Percentiles rank a stretch among this genome's conserved stretches.
These are phyloP conservation scores for Alcedo quadribrachys DNA, from an alignment of 2,797 vertebrate species.

Conservation along the genomic window DNA sequence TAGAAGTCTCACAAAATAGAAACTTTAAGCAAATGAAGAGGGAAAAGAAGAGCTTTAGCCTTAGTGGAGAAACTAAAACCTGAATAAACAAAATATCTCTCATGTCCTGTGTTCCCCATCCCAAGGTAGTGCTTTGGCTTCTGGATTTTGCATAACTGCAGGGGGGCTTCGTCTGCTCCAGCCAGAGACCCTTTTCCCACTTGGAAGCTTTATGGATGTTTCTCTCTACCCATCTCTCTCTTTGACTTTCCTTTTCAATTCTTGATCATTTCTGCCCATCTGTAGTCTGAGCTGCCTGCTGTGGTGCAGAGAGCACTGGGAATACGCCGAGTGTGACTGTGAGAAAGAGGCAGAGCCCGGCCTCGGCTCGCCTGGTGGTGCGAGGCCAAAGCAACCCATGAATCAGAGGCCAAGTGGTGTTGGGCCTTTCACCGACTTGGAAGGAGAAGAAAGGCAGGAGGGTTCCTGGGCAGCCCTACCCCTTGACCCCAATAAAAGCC, in stretches of 20 bases:
- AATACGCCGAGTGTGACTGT: background rate
- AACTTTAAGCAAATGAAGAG: background rate
- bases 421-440: slow-evolving; percentile 32
- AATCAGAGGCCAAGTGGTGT: background rate
- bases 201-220: background rate
- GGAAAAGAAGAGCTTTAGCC: background rate
- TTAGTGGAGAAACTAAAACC: background rate
- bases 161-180: background rate
- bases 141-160: background rate
- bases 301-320: background rate
- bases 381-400: background rate
- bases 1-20: slow-evolving; percentile 3
- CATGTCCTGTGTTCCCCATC: rapidly evolving
- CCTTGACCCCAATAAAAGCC: slow-evolving; percentile 66
- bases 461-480: slow-evolving; percentile 50
- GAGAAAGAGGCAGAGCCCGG: background rate
- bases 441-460: slow-evolving; percentile 35
- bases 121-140: background rate
- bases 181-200: background rate
- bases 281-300: background rate
- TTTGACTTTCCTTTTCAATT: background rate
- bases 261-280: background rate
- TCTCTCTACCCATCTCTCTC: background rate
- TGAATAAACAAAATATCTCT: background rate
- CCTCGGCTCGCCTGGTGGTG: background rate